These are phyloP conservation scores for Pogonophryne albipinna DNA, from an alignment of 2,797 vertebrate genomes.

Conservation along the genomic window DNA sequence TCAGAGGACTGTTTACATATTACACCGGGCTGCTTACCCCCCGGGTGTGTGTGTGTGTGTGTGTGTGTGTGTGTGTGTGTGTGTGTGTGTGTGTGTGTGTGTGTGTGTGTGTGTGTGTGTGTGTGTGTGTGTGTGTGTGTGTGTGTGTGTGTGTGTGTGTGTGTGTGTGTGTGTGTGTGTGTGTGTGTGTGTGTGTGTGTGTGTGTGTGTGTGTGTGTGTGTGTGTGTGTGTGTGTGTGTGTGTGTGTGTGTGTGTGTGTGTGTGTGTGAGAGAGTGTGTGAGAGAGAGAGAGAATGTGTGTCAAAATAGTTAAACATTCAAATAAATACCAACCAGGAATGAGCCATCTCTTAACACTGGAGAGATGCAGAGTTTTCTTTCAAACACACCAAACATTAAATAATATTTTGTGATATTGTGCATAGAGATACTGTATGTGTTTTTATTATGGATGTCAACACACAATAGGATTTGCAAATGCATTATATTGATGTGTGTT, in stretches of 20 bases:
- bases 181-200: constrained; percentile 7
- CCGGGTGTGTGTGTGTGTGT: background rate
- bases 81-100: constrained; percentile 8
- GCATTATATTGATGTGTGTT: background rate
- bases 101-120: background rate
- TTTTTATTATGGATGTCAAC: background rate
- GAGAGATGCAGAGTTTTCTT: constrained; percentile 3
- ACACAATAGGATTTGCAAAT: background rate
- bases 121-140: constrained; percentile 6
- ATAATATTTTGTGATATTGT: background rate
- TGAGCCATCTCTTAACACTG: background rate
- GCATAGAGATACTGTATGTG: background rate
- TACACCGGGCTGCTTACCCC: constrained; percentile 34
- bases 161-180: constrained; percentile 1
- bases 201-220: background rate
- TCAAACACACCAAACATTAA: background rate
- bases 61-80: background rate
- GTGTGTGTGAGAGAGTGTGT: constrained; percentile 8
- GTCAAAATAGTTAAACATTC: too few species aligned
- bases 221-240: background rate
- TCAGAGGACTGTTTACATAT: constrained; percentile 62
- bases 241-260: constrained; percentile 9
- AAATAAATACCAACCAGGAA: background rate
- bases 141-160: background rate
- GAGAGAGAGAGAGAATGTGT: too few species aligned